These are phyloP conservation scores for Pristiophorus japonicus DNA, from an alignment of 2,113 vertebrate species.

Conservation along the genomic window DNA sequence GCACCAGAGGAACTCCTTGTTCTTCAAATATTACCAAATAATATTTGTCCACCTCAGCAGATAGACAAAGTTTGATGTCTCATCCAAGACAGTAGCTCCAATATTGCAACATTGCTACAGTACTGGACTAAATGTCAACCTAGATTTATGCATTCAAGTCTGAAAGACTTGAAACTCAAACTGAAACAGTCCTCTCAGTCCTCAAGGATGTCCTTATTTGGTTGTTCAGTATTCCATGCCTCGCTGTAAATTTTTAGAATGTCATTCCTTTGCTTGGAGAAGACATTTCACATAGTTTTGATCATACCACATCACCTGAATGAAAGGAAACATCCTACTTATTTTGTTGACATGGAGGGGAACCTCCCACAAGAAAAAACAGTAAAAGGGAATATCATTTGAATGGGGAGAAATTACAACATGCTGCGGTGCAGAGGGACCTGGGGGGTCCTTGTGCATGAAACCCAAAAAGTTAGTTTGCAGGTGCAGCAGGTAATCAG, in stretches of 20 bases:
- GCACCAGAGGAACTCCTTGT: not conserved
- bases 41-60: not conserved
- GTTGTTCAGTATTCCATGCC: not conserved
- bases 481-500: too few species aligned
- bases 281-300: not conserved
- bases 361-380: too few species aligned
- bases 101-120: not conserved
- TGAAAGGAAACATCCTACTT: not conserved
- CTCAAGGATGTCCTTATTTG: not conserved
- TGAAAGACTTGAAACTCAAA: not conserved
- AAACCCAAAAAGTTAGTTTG: too few species aligned
- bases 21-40: not conserved
- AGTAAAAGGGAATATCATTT: too few species aligned
- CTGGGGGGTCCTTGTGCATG: too few species aligned
- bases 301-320: not conserved
- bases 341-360: not conserved
- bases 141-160: not conserved
- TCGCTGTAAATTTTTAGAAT: not conserved
- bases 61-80: not conserved
- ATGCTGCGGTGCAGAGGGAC: too few species aligned
- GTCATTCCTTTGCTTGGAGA: not conserved
- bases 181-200: not conserved
- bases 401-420: too few species aligned
- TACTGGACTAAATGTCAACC: not conserved
- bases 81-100: not conserved